Conservation (phyloP, 2,113 vertebrate species). For the Zosterops hypoxanthus region DNA sequence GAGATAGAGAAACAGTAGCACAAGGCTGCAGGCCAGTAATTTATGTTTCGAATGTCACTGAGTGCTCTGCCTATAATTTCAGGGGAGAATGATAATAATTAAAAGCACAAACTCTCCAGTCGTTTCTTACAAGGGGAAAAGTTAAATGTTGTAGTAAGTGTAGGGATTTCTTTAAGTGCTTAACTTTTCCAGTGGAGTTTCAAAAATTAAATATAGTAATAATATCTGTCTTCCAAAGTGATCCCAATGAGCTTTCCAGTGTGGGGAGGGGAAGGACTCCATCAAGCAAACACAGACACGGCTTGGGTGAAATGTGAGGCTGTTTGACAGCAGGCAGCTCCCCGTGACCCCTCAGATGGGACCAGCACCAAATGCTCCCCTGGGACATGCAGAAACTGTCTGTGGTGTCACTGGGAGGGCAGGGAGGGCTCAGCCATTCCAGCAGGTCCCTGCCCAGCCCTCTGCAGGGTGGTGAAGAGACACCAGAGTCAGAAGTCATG, state of each 20-base stretch:
- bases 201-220: constrained; percentile 61
- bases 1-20: constrained; percentile 77
- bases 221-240: constrained; percentile 35
- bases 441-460: not conserved
- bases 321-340: not conserved
- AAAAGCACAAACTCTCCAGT: constrained; percentile 78
- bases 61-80: constrained; percentile 79
- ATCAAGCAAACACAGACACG: not conserved
- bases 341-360: not conserved
- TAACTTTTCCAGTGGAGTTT: constrained; percentile 75
- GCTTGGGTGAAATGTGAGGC: not conserved
- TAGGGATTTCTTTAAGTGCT: constrained; percentile 62
- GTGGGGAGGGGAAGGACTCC: not conserved
- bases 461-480: not conserved
- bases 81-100: constrained; percentile 81
- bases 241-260: not conserved
- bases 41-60: constrained; percentile 80
- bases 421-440: not conserved
- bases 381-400: not conserved
- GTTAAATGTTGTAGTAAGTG: constrained; percentile 63
- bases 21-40: constrained; percentile 81
- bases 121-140: constrained; percentile 69
- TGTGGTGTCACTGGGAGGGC: not conserved
- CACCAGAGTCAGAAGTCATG: not conserved
- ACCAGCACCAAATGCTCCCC: not conserved